Evolutionary conservation across 1,140 invertebrate genomes (phyloP).

Genomic region (Lordiphosa stackelbergi): DNA sequence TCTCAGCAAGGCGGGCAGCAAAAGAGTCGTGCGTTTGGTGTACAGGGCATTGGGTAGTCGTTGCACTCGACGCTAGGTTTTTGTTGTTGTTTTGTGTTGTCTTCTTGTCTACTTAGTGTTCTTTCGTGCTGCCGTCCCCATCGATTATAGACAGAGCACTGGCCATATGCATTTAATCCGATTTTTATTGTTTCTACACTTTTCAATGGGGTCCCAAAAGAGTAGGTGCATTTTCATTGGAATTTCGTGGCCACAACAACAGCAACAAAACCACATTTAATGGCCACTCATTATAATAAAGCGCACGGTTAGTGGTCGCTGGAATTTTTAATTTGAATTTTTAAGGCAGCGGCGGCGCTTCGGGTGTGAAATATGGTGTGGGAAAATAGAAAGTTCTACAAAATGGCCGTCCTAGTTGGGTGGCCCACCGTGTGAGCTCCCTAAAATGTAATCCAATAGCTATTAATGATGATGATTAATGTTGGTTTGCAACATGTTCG

Average conservation of each 20-base stretch:
- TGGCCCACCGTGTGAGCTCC: conserved; percentile 19
- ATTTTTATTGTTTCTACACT: conserved; percentile 76
- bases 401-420: conserved; percentile 29
- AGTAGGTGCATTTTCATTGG: conserved; percentile 68
- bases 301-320: conserved; percentile 72
- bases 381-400: conserved; percentile 54
- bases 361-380: conserved; percentile 55
- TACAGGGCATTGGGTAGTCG: conserved; percentile 2
- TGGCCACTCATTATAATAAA: conserved; percentile 75
- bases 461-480: conserved; percentile 63
- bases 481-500: conserved; percentile 65
- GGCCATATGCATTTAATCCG: conserved; percentile 68
- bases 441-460: conserved; percentile 50
- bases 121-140: conserved; percentile 57
- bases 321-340: conserved; percentile 73
- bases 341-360: conserved; percentile 55
- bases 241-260: conserved; percentile 42
- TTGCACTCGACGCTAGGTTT: background rate
- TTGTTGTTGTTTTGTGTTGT: background rate
- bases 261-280: conserved; percentile 55
- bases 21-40: too few relatives aligned
- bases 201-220: conserved; percentile 57
- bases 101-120: conserved; percentile 27
- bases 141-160: conserved; percentile 67
- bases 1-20: too few relatives aligned